Percentiles rank a stretch among this genome's conserved stretches.
Evolutionary conservation across 1,140 invertebrate species (phyloP).

Genomic region (Papilio aristodemus): DNA sequence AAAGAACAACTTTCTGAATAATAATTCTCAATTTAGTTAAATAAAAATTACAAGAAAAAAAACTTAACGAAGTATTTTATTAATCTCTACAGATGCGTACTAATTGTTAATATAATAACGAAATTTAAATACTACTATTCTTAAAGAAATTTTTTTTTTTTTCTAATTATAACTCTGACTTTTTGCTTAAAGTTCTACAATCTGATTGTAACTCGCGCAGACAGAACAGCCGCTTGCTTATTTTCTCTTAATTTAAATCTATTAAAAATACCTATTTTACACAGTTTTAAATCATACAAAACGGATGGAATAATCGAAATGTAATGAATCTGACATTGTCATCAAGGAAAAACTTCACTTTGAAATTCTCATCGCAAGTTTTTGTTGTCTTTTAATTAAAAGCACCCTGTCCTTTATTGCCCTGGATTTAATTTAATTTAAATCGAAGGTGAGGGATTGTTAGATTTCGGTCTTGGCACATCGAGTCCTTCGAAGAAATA

Average conservation of each 20-base stretch:
- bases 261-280: not conserved
- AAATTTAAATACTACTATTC: too few species aligned
- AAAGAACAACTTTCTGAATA: not conserved
- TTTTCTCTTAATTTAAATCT: too few species aligned
- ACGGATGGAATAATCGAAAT: not conserved
- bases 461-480: not conserved
- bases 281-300: not conserved
- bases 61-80: not conserved
- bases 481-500: not conserved
- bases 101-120: too few species aligned
- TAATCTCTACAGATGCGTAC: too few species aligned
- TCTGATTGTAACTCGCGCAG: too few species aligned
- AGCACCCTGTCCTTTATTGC: slow-evolving; percentile 1
- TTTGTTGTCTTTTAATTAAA: slow-evolving; percentile 5
- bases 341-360: slow-evolving; percentile 4
- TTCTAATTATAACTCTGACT: too few species aligned
- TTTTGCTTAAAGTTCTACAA: too few species aligned
- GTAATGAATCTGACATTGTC: slow-evolving; percentile 5
- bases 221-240: too few species aligned
- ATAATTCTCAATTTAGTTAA: not conserved
- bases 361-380: slow-evolving; percentile 5
- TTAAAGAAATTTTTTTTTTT: too few species aligned
- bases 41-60: not conserved
- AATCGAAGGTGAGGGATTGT: slow-evolving; percentile 4
- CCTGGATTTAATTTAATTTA: not conserved